Evolutionary conservation across 2,113 vertebrate genomes (phyloP).

Genomic region (Steatornis caripensis): DNA sequence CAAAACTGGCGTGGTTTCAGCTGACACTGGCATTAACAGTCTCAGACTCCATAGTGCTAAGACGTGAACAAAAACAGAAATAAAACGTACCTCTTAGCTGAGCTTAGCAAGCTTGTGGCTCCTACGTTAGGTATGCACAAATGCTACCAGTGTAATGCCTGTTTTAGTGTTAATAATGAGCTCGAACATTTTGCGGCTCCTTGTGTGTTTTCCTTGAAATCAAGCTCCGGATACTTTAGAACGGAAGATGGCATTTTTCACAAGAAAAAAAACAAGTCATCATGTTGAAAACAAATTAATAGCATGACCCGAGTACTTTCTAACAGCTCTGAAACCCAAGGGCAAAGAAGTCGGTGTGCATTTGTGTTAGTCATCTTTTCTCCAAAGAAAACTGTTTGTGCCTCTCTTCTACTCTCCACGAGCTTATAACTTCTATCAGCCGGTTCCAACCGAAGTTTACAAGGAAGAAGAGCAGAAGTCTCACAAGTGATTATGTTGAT

Average conservation of each 20-base stretch:
- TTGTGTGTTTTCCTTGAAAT: not conserved
- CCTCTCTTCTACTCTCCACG: not conserved
- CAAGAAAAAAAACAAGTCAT: not conserved
- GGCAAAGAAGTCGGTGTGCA: not conserved
- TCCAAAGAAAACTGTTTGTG: not conserved
- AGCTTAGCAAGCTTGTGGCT: not conserved
- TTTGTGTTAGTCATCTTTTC: not conserved
- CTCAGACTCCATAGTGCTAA: not conserved
- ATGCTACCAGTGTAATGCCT: not conserved
- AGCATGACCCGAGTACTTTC: not conserved
- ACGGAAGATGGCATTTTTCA: not conserved
- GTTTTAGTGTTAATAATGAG: not conserved
- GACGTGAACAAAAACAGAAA: not conserved
- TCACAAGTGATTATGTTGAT: not conserved
- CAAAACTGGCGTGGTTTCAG: not conserved
- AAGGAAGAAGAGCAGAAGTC: not conserved
- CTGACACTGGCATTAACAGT: not conserved
- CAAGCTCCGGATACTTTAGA: not conserved
- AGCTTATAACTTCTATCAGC: not conserved
- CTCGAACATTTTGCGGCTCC: not conserved
- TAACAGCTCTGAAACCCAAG: not conserved
- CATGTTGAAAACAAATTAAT: not conserved
- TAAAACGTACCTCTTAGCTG: not conserved
- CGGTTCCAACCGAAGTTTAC: not conserved
- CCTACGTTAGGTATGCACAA: not conserved